These are phyloP conservation scores for Siniperca undulata DNA, from an alignment of 2,797 vertebrate species.

Conservation along the genomic window DNA sequence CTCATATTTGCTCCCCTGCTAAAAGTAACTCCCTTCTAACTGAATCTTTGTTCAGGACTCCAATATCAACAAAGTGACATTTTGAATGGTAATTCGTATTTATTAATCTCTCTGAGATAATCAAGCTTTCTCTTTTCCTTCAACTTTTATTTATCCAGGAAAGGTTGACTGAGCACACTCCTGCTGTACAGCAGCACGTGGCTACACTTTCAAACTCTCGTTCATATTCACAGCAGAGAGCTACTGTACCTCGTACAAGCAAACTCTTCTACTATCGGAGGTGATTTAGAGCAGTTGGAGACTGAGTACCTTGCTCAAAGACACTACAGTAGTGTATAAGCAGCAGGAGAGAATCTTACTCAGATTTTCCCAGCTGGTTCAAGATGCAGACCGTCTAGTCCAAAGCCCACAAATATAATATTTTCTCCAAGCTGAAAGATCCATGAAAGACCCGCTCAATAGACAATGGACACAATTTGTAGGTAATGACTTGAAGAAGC, in stretches of 20 bases:
- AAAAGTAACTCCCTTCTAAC: conserved; percentile 50
- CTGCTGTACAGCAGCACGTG: neutral
- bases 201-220: neutral
- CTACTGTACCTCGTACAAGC: neutral
- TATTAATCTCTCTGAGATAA: conserved; percentile 58
- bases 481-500: conserved; percentile 72
- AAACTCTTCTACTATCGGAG: neutral
- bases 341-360: neutral
- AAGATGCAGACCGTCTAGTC: neutral
- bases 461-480: conserved; percentile 39
- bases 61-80: conserved; percentile 49
- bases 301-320: neutral
- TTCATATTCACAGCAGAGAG: conserved; percentile 12
- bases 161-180: conserved; percentile 17
- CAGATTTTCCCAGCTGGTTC: conserved; percentile 4
- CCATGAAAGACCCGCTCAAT: conserved; percentile 18
- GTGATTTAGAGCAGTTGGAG: neutral
- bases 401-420: neutral
- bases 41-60: conserved; percentile 43
- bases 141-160: conserved; percentile 23
- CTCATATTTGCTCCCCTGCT: conserved; percentile 44
- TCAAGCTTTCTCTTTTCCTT: conserved; percentile 45
- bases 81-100: conserved; percentile 56
- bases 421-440: conserved; percentile 24
- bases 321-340: neutral